These are phyloP conservation scores for Rhyacichthys aspro DNA, from an alignment of 2,797 vertebrate species.

Conservation along the genomic window DNA sequence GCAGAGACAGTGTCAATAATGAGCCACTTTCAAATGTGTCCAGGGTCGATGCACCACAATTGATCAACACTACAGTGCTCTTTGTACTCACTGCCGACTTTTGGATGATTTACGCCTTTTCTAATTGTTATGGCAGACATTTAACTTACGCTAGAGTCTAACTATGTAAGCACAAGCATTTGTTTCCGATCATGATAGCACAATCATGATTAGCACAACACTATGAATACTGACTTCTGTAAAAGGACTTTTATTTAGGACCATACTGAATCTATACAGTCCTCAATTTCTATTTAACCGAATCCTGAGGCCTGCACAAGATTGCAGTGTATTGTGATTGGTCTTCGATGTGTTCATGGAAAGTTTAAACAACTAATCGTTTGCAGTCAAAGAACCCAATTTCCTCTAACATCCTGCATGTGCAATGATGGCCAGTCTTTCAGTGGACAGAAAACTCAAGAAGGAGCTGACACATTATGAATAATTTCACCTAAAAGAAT, in stretches of 20 bases:
- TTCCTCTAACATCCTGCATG: neutral
- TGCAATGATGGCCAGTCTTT: neutral
- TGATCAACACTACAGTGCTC: slow-evolving; percentile 21
- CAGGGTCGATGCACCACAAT: slow-evolving; percentile 25
- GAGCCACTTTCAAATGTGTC: slow-evolving; percentile 42
- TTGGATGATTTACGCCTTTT: slow-evolving; percentile 26
- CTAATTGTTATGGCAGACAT: neutral
- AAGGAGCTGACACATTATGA: slow-evolving; percentile 44
- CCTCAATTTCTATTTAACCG: neutral
- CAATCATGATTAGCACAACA: no score
- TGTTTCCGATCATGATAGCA: slow-evolving; percentile 19
- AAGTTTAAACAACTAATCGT: neutral
- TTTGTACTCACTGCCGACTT: slow-evolving; percentile 18
- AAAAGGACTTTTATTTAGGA: neutral
- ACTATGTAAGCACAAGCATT: slow-evolving; percentile 5
- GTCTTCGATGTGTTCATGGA: neutral
- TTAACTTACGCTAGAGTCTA: slow-evolving; percentile 6
- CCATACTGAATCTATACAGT: neutral
- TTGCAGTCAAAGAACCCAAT: neutral
- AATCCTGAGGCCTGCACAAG: neutral
- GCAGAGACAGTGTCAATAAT: slow-evolving; percentile 47
- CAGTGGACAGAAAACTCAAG: slow-evolving; percentile 15
- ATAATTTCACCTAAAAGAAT: slow-evolving; percentile 40
- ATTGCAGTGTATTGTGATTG: neutral
- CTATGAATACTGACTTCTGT: slow-evolving; percentile 3